These are phyloP conservation scores for Allobates femoralis DNA, from an alignment of 2,797 vertebrate species.

Conservation along the genomic window DNA sequence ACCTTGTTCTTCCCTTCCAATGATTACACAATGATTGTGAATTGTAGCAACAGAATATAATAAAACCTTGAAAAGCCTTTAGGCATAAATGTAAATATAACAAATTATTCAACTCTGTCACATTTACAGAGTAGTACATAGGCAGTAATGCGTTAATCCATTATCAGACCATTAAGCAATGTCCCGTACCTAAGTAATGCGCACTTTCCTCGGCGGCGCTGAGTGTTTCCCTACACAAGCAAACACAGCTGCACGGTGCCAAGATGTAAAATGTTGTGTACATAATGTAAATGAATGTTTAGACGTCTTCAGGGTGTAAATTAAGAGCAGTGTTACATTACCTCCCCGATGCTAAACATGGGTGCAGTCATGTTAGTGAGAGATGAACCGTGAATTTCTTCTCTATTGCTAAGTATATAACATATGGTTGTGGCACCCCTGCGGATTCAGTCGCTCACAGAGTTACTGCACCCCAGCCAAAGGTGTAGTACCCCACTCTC, in stretches of 20 bases:
- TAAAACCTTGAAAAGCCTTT: background rate
- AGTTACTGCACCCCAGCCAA: too few relatives aligned
- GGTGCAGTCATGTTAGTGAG: too few relatives aligned
- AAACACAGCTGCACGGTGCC: background rate
- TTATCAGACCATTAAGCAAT: background rate
- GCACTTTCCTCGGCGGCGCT: background rate
- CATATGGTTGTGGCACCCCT: too few relatives aligned
- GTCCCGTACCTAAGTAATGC: background rate
- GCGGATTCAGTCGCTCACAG: too few relatives aligned
- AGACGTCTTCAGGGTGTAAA: background rate
- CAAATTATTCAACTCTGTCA: background rate
- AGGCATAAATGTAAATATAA: background rate
- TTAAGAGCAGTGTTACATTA: background rate
- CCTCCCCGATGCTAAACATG: background rate
- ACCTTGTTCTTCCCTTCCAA: background rate
- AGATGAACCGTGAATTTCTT: too few relatives aligned
- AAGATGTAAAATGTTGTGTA: background rate
- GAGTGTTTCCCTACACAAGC: background rate
- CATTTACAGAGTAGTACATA: background rate
- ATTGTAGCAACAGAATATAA: background rate
- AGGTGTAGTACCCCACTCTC: too few relatives aligned
- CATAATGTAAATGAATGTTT: background rate
- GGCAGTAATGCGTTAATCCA: background rate
- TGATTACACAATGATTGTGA: background rate
- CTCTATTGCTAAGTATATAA: too few relatives aligned